Evolutionary conservation across 2,113 vertebrate species (phyloP), one percentile per base, ranked within the genome.

Genomic region (Halichoerus grypus): DNA sequence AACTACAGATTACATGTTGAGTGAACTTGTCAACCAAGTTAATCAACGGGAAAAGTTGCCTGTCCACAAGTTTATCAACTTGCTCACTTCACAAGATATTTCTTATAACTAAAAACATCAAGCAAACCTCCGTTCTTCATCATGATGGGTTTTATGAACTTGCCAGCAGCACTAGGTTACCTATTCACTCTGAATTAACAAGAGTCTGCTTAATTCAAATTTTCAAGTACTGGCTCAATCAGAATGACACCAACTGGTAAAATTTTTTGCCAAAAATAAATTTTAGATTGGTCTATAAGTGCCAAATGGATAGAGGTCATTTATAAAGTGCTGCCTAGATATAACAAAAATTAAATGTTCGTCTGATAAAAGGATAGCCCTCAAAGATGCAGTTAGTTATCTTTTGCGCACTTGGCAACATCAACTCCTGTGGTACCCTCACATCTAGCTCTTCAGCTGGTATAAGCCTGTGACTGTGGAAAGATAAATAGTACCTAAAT

Each of bases 341-440:
- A 83, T 39, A 87, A 93, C 31, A 96, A 31, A 88, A 65, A 82
- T 49, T 76, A 95, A 96, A 24, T 72, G 77, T 61, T 55, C 63
- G 24, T 90, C 49, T 61, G 42, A 39, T 90, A 22, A 65, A 79
- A 88, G 36, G 36, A 63, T 59, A 39, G 39, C 51, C 57, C 65
- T 72, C 51, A 71, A 72, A 87, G 19, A 39, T 39, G 11, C 49
- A 82, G 65, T 28, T 51, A 82, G 72, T n/a, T 59, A 87, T 51
- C 22, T 79, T 93, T 18, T 88, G 18, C 49, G 15, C 83, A 80
- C 39, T 69, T 67, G 36, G 39, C 49, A 80, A 33, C 55, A 93
- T 87, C 31, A 80, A 81, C 33, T 88, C 14, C 72, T 53, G 11
- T 19, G 72, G 39, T 67, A 93, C 19, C 11, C 85, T 90, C 61